phyloP scores from a whole-genome alignment of 2,888 invertebrate species.

The Tetragonula carbonaria region DNA sequence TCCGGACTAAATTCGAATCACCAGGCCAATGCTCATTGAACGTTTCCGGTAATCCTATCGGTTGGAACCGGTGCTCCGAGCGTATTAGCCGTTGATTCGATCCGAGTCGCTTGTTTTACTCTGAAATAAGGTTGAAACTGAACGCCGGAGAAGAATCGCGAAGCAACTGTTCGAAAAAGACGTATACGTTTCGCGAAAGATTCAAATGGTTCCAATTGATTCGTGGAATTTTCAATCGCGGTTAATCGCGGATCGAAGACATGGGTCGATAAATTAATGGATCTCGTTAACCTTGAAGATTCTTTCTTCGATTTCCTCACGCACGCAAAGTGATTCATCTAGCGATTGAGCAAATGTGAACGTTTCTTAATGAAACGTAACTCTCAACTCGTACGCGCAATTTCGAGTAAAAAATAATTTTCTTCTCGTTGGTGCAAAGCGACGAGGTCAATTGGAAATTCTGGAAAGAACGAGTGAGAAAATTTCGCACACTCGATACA shows the following conservation, averaged over 20 bases:
- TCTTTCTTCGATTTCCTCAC: slow-evolving; percentile 18
- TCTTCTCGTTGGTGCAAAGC: neutral
- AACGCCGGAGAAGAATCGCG: neutral
- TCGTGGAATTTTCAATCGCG: neutral
- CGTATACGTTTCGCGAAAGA: neutral
- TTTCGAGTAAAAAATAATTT: no score
- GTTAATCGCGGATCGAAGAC: slow-evolving; percentile 15
- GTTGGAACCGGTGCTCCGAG: slow-evolving; percentile 2
- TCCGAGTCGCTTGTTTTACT: slow-evolving; percentile 14
- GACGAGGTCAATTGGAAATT: neutral
- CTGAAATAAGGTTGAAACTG: neutral
- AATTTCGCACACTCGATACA: neutral
- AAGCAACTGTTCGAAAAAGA: neutral
- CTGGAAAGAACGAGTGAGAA: no score
- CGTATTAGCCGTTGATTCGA: slow-evolving; percentile 28
- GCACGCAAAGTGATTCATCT: neutral
- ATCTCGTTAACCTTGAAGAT: neutral
- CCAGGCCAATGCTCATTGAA: slow-evolving; percentile 19
- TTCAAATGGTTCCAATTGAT: neutral
- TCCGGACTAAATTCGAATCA: slow-evolving; percentile 28
- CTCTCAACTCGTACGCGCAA: no score
- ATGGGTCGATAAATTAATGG: no score
- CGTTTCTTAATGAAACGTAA: neutral
- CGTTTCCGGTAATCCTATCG: slow-evolving; percentile 47
- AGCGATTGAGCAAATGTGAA: neutral